Conservation (phyloP, 1,140 invertebrate genomes). For the Plutomurus gul region DNA sequence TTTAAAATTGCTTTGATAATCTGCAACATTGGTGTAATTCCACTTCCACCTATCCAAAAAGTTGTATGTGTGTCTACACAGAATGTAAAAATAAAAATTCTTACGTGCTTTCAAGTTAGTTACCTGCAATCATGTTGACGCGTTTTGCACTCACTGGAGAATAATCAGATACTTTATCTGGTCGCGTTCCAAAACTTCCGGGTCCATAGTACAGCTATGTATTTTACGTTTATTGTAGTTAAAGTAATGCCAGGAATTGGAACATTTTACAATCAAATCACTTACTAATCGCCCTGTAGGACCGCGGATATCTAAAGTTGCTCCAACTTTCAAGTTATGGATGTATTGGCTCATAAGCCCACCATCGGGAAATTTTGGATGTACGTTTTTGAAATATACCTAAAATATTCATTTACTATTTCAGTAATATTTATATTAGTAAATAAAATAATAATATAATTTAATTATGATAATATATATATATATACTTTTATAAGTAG, state of each 20-base stretch:
- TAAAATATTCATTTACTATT: slow-evolving; percentile 60
- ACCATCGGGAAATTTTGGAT: slow-evolving; percentile 97
- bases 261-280: not conserved
- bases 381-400: slow-evolving; percentile 95
- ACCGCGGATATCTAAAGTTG: slow-evolving; percentile 90
- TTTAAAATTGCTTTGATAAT: slow-evolving; percentile 79
- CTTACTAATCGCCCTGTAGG: slow-evolving; percentile 82
- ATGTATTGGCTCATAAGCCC: slow-evolving; percentile 96
- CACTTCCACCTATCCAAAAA: slow-evolving; percentile 71
- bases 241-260: too few relatives aligned
- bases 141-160: slow-evolving; percentile 69
- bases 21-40: slow-evolving; percentile 96
- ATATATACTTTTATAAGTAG: slow-evolving; percentile 86
- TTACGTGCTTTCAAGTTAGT: too few relatives aligned
- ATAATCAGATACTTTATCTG: slow-evolving; percentile 84
- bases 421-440: not conserved
- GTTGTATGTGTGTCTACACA: not conserved
- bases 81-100: not conserved
- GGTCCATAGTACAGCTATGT: slow-evolving; percentile 66
- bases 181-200: slow-evolving; percentile 84
- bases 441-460: not conserved
- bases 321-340: slow-evolving; percentile 86
- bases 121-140: slow-evolving; percentile 81
- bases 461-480: not conserved
- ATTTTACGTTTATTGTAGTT: too few relatives aligned